Base-by-base conservation (phyloP, 1,140 invertebrate species). In the Gryon sp. region DNA sequence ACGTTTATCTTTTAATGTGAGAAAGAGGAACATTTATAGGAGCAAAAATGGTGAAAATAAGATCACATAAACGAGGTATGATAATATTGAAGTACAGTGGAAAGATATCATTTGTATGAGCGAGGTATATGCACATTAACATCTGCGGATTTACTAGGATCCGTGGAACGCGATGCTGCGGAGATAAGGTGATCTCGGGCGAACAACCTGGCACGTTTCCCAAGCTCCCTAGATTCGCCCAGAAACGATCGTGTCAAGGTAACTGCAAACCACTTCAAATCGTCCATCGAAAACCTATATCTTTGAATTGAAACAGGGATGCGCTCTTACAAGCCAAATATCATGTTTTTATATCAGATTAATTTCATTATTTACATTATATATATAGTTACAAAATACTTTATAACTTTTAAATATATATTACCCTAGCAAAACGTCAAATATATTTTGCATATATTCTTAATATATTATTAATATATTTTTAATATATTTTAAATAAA, bases 181-280 rank as follows among this genome's bases (percentile, higher is more conserved):
- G 38, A 52, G 63, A 73, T 73, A 73, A 73, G 63, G 32, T 40
- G 68, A 72, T 59, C 20, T 72, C 68, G 48, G 18, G 57, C 46
- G 46, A 62, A 60, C 41, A 74, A 66, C 38, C 70, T 79, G 76
- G 76, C 76, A 75, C 60, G 52, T 66, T 79, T 79, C 76, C 76
- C 76, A 52, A 70, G 62, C 60, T 74, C 70, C 59, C 57, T 62
- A 68, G 62, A 55, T 76, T 76, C 63, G 48, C 19, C 36, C 26
- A 65, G 69, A 65, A 62, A 65, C 59, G 69, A 65, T 57, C 69
- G 41, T 73, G 69, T 74, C 69, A 74, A 65, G 60, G 69, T 65
- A 59, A 66, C 53, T 57, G 28, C 69, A 24, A 73, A 63, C 50
- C 57, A 63, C 59, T 73, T 62, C 30, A 34, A 18, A 24, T 7